phyloP scores from a whole-genome alignment of 2,888 invertebrate species.

The Ariolimax columbianus region DNA sequence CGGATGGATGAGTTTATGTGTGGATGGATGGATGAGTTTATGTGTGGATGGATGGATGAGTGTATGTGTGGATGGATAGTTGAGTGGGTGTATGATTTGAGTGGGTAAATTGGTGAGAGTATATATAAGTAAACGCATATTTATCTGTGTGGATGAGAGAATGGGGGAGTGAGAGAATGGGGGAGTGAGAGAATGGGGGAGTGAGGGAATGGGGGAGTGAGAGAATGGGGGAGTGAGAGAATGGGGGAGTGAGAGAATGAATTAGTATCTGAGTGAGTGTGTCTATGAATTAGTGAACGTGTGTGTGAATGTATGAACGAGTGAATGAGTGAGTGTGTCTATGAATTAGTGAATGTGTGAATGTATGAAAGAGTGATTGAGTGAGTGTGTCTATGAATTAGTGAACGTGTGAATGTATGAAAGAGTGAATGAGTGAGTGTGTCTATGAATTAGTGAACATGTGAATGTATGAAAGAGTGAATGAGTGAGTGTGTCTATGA shows the following conservation, averaged over 20 bases:
- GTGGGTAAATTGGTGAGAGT: too few relatives aligned
- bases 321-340: background rate
- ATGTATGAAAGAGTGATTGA: background rate
- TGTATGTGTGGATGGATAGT: background rate
- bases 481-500: background rate
- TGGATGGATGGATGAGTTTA: too few relatives aligned
- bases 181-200: background rate
- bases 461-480: background rate
- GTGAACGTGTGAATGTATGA: too few relatives aligned
- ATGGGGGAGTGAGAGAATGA: background rate
- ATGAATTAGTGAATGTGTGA: background rate
- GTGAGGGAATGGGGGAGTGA: background rate
- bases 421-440: too few relatives aligned
- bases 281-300: too few relatives aligned
- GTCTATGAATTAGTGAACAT: background rate
- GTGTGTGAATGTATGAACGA: background rate
- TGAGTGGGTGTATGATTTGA: background rate
- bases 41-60: too few relatives aligned
- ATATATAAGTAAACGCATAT: too few relatives aligned
- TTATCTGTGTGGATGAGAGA: background rate
- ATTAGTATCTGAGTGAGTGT: background rate
- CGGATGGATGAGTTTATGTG: too few relatives aligned
- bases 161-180: background rate
- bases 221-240: background rate
- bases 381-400: too few relatives aligned